A percentile compares a stretch with the other conserved stretches of the same genome.
These are phyloP conservation scores for Ariopsis seemanni DNA, from an alignment of 2,113 vertebrate species.

Conservation along the genomic window DNA sequence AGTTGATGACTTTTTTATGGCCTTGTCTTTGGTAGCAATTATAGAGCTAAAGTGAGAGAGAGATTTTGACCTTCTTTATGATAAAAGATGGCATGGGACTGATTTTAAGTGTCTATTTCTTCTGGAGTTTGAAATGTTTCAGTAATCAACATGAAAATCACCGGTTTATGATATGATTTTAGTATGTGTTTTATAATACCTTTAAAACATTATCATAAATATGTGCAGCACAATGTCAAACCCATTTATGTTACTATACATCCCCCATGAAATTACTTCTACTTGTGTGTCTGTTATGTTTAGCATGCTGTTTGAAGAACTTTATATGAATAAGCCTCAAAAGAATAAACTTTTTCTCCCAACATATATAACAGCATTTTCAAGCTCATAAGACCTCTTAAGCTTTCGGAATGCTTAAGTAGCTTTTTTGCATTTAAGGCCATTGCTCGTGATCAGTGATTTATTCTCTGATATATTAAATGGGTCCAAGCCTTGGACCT, in stretches of 20 bases:
- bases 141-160: background rate
- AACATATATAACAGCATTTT: constrained; percentile 41
- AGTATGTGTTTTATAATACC: background rate
- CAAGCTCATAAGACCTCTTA: background rate
- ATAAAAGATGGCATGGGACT: background rate
- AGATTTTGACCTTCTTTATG: background rate
- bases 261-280: constrained; percentile 5
- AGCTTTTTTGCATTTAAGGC: background rate
- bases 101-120: background rate
- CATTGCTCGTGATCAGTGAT: background rate
- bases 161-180: background rate
- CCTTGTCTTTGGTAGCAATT: background rate
- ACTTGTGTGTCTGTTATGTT: background rate
- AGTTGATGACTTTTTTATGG: background rate
- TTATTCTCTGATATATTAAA: background rate
- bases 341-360: constrained; percentile 28
- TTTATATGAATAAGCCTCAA: constrained; percentile 14
- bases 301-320: background rate
- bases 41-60: background rate
- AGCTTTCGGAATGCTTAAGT: background rate
- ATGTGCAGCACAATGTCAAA: constrained; percentile 13
- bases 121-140: background rate
- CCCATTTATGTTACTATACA: background rate
- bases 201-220: background rate
- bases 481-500: background rate